Conservation (phyloP, 2,888 invertebrate genomes). For the Phengaris arion region DNA sequence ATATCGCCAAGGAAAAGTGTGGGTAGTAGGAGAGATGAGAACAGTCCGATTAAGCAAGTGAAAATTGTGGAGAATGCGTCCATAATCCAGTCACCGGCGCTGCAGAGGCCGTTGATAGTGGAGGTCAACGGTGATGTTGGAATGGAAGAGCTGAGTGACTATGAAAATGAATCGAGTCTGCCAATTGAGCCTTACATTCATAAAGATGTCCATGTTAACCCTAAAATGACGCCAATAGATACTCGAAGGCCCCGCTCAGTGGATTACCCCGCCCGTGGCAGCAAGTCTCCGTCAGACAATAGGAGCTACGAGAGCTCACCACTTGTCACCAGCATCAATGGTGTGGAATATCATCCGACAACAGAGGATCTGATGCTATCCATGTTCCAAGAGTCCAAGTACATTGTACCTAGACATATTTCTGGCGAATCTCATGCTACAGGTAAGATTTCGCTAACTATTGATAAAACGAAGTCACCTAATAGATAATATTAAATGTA, state of each 20-base stretch:
- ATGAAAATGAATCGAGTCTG: constrained; percentile 55
- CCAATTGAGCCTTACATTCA: constrained; percentile 69
- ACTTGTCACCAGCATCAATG: constrained; percentile 71
- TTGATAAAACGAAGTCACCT: background rate
- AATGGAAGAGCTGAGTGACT: constrained; percentile 53
- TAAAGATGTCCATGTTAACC: constrained; percentile 76
- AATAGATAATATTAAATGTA: too few species aligned
- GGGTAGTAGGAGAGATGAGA: constrained; percentile 28
- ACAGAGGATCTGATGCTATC: constrained; percentile 72
- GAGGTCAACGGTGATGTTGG: constrained; percentile 59
- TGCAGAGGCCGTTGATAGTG: constrained; percentile 65
- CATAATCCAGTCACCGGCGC: constrained; percentile 61
- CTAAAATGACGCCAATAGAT: constrained; percentile 76
- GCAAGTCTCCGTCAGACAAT: constrained; percentile 50
- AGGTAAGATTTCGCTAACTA: constrained; percentile 49
- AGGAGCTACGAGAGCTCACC: constrained; percentile 68
- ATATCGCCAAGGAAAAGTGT: constrained; percentile 57
- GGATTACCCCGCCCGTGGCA: constrained; percentile 55
- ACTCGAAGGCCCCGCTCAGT: constrained; percentile 65
- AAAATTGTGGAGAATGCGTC: constrained; percentile 57
- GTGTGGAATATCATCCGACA: constrained; percentile 71
- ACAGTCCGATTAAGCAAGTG: constrained; percentile 48
- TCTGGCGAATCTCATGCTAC: constrained; percentile 65
- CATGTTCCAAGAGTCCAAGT: constrained; percentile 73
- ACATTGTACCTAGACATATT: constrained; percentile 66